Evolutionary conservation across 1,140 invertebrate genomes (phyloP), one percentile per base, ranked within the genome.

Genomic region (Formica exsecta): DNA sequence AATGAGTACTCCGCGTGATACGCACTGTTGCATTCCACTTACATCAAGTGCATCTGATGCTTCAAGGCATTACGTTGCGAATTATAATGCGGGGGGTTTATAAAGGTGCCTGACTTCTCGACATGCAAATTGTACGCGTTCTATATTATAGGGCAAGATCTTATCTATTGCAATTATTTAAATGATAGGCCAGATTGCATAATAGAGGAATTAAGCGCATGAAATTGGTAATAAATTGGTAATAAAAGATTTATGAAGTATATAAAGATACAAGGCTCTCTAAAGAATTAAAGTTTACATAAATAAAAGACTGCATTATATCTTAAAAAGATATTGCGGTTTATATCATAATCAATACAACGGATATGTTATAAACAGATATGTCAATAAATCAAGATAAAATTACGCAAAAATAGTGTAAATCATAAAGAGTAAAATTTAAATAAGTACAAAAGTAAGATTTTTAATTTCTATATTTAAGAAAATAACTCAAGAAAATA

Each of bases 21-120:
- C 81, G 73, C 81, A 76, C 81, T 85, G 73, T 85, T 85, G 71
- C 57, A 76, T 85, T 85, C 71, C 59, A 85, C 81, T 85, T 85
- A 76, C 36, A 76, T 85, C 71, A 59, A 85, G 81, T 76, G 66
- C 68, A 81, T 81, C 66, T 73, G 66, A 66, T 48, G 79, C 54
- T 81, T 61, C 79, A 59, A 81, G 79, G 79, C 54, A 81, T 73
- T 81, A 81, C 79, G 36, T 22, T 25, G 54, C 32, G 68, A 81
- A 81, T 81, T 73, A 81, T 66, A 81, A 81, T 81, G 54, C 66
- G 38, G 6, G 19, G 51, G 66, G 79, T 73, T 81, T 81, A 81
- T 81, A 81, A 73, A 81, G 79, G 38, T 29, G 16, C 41, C 51
- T 61, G 79, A 61, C 38, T 73, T 81, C 54, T 81, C 68, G 66